A percentile compares a stretch with the other conserved stretches of the same genome.
Evolutionary conservation across 2,888 invertebrate genomes (phyloP).

Genomic region (Cephus spinipes): DNA sequence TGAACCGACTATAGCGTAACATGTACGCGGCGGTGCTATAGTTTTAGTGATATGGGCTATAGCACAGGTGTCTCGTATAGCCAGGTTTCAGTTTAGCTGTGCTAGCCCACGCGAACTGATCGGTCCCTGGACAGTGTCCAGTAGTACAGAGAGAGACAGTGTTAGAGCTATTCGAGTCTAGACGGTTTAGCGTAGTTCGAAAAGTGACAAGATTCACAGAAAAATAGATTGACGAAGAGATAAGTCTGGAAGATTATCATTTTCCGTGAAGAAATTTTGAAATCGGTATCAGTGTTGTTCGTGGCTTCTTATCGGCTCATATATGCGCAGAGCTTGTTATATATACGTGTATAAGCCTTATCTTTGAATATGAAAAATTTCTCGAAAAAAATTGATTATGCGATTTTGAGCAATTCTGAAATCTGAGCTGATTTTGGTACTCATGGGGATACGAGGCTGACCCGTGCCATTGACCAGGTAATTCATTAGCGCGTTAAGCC

Average conservation of each 20-base stretch:
- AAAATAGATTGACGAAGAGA: not conserved
- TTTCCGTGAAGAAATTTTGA: not conserved
- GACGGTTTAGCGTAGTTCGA: not conserved
- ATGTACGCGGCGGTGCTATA: not conserved
- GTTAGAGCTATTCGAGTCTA: not conserved
- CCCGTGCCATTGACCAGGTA: slow-evolving; percentile 59
- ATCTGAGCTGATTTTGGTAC: not conserved
- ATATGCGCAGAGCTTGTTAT: not conserved
- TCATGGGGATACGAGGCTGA: not conserved
- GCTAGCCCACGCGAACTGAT: slow-evolving; percentile 37
- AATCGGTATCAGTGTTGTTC: not conserved
- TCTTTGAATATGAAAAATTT: not conserved
- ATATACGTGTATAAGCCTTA: not conserved
- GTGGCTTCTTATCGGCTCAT: not conserved
- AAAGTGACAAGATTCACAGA: not conserved
- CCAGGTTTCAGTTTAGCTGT: slow-evolving; percentile 47
- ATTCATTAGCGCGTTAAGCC: slow-evolving; percentile 58
- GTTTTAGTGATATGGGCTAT: not conserved
- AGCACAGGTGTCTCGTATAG: slow-evolving; percentile 51
- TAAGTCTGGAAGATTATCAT: not conserved
- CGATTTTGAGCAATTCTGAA: not conserved
- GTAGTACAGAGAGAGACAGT: slow-evolving; percentile 1
- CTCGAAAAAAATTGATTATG: not conserved
- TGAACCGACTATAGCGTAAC: not conserved
- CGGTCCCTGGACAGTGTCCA: slow-evolving; percentile 20